Conservation (phyloP, 2,113 vertebrate genomes). For the Proteles cristata region DNA sequence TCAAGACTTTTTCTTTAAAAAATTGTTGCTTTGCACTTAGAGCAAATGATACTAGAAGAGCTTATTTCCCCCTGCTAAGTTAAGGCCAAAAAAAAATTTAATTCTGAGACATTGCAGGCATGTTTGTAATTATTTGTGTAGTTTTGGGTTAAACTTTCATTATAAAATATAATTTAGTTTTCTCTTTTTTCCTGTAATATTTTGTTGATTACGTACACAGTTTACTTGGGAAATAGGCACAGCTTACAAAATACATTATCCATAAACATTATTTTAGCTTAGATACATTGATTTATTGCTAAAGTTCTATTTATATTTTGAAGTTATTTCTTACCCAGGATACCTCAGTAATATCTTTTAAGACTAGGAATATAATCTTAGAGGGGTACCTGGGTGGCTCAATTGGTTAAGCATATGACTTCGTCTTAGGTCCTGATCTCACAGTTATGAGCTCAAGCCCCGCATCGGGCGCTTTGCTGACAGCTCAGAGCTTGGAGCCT, state of each 20-base stretch:
- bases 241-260: background rate
- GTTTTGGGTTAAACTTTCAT: constrained; percentile 24
- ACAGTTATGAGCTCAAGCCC: too few species aligned
- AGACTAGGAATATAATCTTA: constrained; percentile 1
- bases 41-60: constrained; percentile 7
- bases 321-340: background rate
- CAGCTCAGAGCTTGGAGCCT: too few species aligned
- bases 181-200: background rate
- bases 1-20: constrained; percentile 21
- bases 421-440: too few species aligned
- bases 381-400: too few species aligned
- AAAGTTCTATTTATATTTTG: background rate
- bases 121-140: constrained; percentile 19
- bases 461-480: too few species aligned
- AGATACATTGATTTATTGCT: constrained; percentile 24
- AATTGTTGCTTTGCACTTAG: constrained; percentile 46
- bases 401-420: too few species aligned
- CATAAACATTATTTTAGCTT: constrained; percentile 49
- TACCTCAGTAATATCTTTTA: background rate
- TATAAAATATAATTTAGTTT: constrained; percentile 10
- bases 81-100: background rate
- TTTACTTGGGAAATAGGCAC: background rate
- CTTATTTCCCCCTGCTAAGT: background rate
- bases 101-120: background rate
- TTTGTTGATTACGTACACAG: background rate